Evolutionary conservation across 1,140 invertebrate genomes (phyloP), one percentile per base, ranked within the genome.

Genomic region (Atopsyche davidsoni): DNA sequence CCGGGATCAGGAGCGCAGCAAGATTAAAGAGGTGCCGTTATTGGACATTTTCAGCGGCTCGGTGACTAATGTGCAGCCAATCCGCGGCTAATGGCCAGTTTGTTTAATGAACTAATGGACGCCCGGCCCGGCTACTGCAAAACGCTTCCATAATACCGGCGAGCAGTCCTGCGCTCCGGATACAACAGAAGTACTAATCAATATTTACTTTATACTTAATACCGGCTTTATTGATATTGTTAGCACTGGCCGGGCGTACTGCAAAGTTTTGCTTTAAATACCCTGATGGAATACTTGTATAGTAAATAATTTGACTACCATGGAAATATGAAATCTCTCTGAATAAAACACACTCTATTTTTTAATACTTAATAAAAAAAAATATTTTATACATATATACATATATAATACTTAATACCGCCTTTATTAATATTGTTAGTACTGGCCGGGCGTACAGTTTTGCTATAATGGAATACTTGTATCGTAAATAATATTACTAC

Each of bases 101-200:
- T 49, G 52, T 54, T 54, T 48, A 54, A 54, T 54, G 45, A 54
- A 54, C 52, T 48, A 54, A 54, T 49, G 52, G 40, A 48, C 39
- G 52, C 23, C 35, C 23, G 16, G 21, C 13, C 36, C n/a, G 19
- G 19, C 36, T 39, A 11, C n/a, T 39, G 36, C 19, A 39, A 39
- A 39, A 39, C 36, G 36, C 36, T 39, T 18, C 3, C 36, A 17
- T 16, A 39, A 39, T 39, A 39, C 36, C 4, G 7, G 4, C 34
- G 34, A 36, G 7, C 34, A 14, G 16, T 13, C 11, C 24, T 28
- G 24, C 6, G n/a, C 24, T 28, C 24, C 36, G 36, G 36, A 19
- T 39, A 39, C 34, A 22, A 22, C 45, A 47, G 10, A 14, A 48
- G 35, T 24, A 23, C 36, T 48, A 39, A 48, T 48, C 35, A 48